These are phyloP conservation scores for Laspeyria flexula DNA, from an alignment of 2,888 invertebrate species.

Conservation along the genomic window DNA sequence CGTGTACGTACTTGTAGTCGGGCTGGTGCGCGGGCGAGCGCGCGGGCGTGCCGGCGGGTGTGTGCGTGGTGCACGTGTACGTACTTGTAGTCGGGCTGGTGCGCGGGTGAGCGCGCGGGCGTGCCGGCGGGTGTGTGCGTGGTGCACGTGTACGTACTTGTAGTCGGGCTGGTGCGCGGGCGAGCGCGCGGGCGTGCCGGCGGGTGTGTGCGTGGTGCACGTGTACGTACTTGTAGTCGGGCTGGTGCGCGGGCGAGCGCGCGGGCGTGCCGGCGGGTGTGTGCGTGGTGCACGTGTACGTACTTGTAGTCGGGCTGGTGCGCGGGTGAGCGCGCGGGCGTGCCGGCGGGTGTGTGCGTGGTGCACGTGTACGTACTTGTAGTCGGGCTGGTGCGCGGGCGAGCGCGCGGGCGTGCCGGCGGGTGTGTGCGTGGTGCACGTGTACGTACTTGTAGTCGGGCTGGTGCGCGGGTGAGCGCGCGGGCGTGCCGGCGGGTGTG, in stretches of 20 bases:
- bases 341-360: background rate
- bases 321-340: no score
- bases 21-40: slow-evolving; percentile 79
- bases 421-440: background rate
- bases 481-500: background rate
- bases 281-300: background rate
- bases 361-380: slow-evolving; percentile 66
- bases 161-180: slow-evolving; percentile 81
- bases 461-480: slow-evolving; percentile 78
- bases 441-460: slow-evolving; percentile 76
- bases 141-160: slow-evolving; percentile 60
- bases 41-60: no score
- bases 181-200: no score
- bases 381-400: slow-evolving; percentile 79
- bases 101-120: no score
- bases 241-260: slow-evolving; percentile 77
- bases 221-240: slow-evolving; percentile 75
- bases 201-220: background rate
- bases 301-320: slow-evolving; percentile 82
- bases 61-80: background rate
- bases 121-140: background rate
- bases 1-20: slow-evolving; percentile 74
- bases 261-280: background rate
- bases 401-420: no score
- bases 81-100: slow-evolving; percentile 81